Conservation (phyloP, 2,888 invertebrate genomes). For the Automeris io region DNA sequence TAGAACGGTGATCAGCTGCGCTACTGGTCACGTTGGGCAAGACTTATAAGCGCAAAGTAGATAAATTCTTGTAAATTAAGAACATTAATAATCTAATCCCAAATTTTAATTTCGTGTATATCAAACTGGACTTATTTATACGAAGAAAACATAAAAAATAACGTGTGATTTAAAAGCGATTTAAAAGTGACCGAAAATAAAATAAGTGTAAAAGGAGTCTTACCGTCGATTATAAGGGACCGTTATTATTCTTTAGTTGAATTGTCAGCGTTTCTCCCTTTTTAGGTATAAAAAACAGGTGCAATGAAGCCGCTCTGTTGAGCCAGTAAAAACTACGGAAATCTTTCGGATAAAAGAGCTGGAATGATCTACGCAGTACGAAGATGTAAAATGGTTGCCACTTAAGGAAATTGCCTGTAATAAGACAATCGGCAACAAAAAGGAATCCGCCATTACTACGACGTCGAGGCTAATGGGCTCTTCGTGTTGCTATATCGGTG, state of each 20-base stretch:
- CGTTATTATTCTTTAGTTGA: neutral
- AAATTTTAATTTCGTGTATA: too few relatives aligned
- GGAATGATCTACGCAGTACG: conserved; percentile 17
- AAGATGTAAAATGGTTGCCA: conserved; percentile 25
- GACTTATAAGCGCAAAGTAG: too few relatives aligned
- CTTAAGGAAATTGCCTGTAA: conserved; percentile 38
- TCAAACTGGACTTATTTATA: too few relatives aligned
- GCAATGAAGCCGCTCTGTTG: conserved; percentile 19
- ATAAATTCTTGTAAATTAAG: too few relatives aligned
- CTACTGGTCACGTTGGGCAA: too few relatives aligned
- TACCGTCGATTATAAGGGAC: neutral
- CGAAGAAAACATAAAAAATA: too few relatives aligned
- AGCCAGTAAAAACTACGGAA: conserved; percentile 18
- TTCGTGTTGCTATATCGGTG: conserved; percentile 13
- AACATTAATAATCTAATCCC: too few relatives aligned
- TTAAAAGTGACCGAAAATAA: too few relatives aligned
- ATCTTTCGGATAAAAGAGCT: conserved; percentile 11
- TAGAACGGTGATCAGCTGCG: too few relatives aligned
- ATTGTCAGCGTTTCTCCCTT: neutral
- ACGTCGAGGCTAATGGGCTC: conserved; percentile 22
- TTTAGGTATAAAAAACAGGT: too few relatives aligned
- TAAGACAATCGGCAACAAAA: conserved; percentile 36
- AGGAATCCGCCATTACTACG: conserved; percentile 26
- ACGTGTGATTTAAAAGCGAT: too few relatives aligned
- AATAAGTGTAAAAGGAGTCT: too few relatives aligned